These are phyloP conservation scores for Polylopha cassiicola DNA, from an alignment of 2,888 invertebrate genomes.

Conservation along the genomic window DNA sequence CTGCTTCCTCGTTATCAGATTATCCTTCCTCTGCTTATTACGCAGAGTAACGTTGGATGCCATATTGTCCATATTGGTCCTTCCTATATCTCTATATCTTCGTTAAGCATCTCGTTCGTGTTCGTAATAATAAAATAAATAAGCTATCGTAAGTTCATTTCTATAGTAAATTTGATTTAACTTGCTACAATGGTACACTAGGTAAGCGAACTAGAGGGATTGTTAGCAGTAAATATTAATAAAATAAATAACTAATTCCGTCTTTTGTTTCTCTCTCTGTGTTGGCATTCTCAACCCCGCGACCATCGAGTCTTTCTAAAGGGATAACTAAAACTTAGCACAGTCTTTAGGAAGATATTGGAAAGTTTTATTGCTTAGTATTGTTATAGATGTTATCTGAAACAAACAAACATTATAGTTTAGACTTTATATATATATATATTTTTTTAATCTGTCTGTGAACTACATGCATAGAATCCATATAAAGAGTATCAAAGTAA, in stretches of 20 bases:
- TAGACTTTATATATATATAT: conserved; percentile 25
- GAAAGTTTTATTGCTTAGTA: conserved; percentile 63
- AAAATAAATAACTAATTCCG: conserved; percentile 70
- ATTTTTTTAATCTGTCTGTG: too few relatives aligned
- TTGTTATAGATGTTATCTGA: conserved; percentile 63
- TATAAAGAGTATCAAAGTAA: too few relatives aligned
- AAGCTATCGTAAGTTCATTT: too few relatives aligned
- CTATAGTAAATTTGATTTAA: conserved; percentile 20
- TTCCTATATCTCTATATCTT: conserved; percentile 28
- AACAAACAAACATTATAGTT: conserved; percentile 42
- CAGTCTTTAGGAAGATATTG: conserved; percentile 74
- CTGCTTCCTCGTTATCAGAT: conserved; percentile 70
- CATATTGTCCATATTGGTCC: conserved; percentile 69
- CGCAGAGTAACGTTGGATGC: conserved; percentile 64
- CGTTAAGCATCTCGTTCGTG: conserved; percentile 9
- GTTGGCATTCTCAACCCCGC: conserved; percentile 59
- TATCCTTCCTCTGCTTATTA: conserved; percentile 69
- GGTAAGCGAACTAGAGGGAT: conserved; percentile 43
- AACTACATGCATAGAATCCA: too few relatives aligned
- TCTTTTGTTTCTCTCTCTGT: conserved; percentile 73
- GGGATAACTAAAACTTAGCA: conserved; percentile 41
- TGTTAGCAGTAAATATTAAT: conserved; percentile 51
- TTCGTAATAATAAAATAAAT: conserved; percentile 9
- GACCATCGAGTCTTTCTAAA: conserved; percentile 42
- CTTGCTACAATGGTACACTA: conserved; percentile 34